Evolutionary conservation across 2,888 invertebrate species (phyloP), one percentile per base, ranked within the genome.

Genomic region (Drosophila histrio): DNA sequence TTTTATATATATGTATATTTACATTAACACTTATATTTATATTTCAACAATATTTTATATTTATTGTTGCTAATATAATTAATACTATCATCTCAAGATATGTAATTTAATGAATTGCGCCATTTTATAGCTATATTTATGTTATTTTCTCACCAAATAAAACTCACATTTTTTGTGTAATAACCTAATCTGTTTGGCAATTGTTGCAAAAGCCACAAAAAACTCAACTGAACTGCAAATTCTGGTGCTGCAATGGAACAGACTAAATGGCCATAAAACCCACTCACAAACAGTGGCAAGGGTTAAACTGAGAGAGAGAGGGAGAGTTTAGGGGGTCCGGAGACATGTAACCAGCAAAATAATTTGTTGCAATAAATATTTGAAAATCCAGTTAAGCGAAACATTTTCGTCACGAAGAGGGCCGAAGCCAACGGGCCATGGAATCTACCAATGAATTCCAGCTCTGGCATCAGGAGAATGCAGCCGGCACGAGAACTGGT

Each of bases 301-400:
- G 7, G 21, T 24, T 3, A 24, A 15, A 11, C n/a, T 7, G 2
- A 30, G 11, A 41, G 53, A 28, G 30, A 17, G 19, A 8, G 26
- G 39, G 6, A 11, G 11, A 11, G 11, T 32, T 24, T 1, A 2
- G n/a, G 28, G 38, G 34, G 15, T 0, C 19, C 41, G 41, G 41
- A 61, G 57, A 64, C 75, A 65, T 78, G 76, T 82, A 72, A 77
- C 79, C 69, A 72, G 67, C 72, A 73, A 83, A 84, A 85, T 85
- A 86, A 86, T 86, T 88, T 88, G 82, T 79, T 79, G 80, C 85
- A 89, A 88, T 86, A 88, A 86, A 86, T 88, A 88, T 86, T 86
- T 86, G 77, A 85, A 88, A 86, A 86, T 87, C 89, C 89, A 88
- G 87, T 86, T 88, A 86, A 87, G 71, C 79, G 89, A 81, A 87